These are phyloP conservation scores for Chelon labrosus DNA, from an alignment of 2,797 vertebrate species.

Conservation along the genomic window DNA sequence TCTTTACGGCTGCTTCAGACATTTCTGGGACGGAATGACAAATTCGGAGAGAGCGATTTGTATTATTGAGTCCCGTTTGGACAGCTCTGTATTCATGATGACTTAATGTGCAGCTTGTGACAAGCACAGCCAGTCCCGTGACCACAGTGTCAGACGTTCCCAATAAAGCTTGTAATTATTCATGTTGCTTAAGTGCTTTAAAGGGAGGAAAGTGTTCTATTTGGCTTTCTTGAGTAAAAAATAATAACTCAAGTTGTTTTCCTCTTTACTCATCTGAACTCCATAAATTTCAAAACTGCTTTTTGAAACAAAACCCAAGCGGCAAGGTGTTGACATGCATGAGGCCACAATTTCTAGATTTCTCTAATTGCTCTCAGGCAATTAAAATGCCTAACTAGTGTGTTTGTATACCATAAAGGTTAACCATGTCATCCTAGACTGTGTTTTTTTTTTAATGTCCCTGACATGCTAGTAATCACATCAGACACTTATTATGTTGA, in stretches of 20 bases:
- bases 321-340: neutral
- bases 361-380: slow-evolving; percentile 27
- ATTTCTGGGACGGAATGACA: slow-evolving; percentile 64
- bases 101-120: slow-evolving; percentile 74
- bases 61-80: slow-evolving; percentile 72
- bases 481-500: slow-evolving; percentile 63
- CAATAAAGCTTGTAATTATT: slow-evolving; percentile 80
- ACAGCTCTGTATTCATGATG: slow-evolving; percentile 60
- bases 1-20: slow-evolving; percentile 38
- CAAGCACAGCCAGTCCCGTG: slow-evolving; percentile 61
- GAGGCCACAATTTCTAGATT: neutral
- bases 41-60: slow-evolving; percentile 54
- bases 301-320: slow-evolving; percentile 43
- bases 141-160: slow-evolving; percentile 55
- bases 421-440: slow-evolving; percentile 33
- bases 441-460: slow-evolving; percentile 40
- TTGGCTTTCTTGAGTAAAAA: slow-evolving; percentile 26
- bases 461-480: slow-evolving; percentile 58
- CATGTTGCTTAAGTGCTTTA: slow-evolving; percentile 76
- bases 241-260: slow-evolving; percentile 25
- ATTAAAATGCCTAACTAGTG: slow-evolving; percentile 40
- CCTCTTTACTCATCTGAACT: slow-evolving; percentile 13
- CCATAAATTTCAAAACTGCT: slow-evolving; percentile 50
- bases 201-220: slow-evolving; percentile 53
- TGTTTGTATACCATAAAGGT: slow-evolving; percentile 55